phyloP scores from a whole-genome alignment of 2,888 invertebrate species.

The Zaprionus bogoriensis region DNA sequence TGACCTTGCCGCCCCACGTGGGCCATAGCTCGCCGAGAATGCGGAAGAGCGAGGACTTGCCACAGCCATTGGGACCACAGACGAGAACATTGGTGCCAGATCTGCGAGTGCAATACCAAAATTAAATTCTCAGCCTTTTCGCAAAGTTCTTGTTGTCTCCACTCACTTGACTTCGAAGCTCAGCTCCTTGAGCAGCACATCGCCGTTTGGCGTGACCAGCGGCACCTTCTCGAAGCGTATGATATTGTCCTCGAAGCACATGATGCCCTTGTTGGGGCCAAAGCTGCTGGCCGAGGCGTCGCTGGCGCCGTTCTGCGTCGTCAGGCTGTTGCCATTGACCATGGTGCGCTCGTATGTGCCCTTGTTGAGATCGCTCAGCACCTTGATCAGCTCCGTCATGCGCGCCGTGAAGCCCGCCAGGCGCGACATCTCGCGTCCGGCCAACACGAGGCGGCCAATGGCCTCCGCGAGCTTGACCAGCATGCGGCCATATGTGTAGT shows the following conservation, averaged over 20 bases:
- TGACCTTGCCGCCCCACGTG: slow-evolving; percentile 95
- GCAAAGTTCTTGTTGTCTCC: not conserved
- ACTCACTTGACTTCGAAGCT: slow-evolving; percentile 92
- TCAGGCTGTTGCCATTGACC: slow-evolving; percentile 82
- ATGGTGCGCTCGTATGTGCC: slow-evolving; percentile 88
- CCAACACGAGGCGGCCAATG: slow-evolving; percentile 96
- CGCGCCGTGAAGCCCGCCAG: slow-evolving; percentile 96
- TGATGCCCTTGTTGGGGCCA: slow-evolving; percentile 90
- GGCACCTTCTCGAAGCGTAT: slow-evolving; percentile 97
- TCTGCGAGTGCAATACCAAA: slow-evolving; percentile 73
- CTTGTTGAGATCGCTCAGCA: slow-evolving; percentile 91
- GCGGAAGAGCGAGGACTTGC: slow-evolving; percentile 98
- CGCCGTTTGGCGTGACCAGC: slow-evolving; percentile 98
- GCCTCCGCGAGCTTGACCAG: slow-evolving; percentile 96
- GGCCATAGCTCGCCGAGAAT: slow-evolving; percentile 99
- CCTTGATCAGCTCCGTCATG: slow-evolving; percentile 93
- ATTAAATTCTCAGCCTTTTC: not conserved
- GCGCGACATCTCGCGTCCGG: slow-evolving; percentile 96
- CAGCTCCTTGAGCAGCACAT: slow-evolving; percentile 94
- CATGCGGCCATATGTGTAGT: slow-evolving; percentile 96
- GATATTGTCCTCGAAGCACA: slow-evolving; percentile 93
- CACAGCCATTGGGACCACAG: slow-evolving; percentile 99
- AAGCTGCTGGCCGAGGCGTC: slow-evolving; percentile 73
- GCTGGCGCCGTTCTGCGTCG: slow-evolving; percentile 49
- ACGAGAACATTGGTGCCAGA: slow-evolving; percentile 99